phyloP scores from a whole-genome alignment of 2,797 vertebrate genomes.

The Coregonus ussuriensis region DNA sequence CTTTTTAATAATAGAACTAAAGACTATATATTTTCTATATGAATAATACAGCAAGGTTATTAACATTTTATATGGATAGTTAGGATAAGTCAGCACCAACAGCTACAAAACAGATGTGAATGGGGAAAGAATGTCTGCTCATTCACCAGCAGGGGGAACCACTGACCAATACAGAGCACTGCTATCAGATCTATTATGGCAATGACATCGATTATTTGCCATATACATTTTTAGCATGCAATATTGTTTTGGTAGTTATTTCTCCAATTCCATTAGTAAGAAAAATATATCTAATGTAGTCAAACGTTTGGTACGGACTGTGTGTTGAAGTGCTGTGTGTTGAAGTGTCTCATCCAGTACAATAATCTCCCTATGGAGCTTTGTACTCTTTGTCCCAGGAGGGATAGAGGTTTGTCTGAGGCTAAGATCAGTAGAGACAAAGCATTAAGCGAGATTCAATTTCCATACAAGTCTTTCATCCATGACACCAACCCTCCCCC shows the following conservation, averaged over 20 bases:
- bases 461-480: background rate
- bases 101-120: background rate
- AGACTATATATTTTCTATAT: background rate
- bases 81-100: no score
- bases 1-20: background rate
- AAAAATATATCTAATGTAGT: background rate
- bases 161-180: slow-evolving; percentile 40
- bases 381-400: background rate
- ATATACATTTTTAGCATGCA: background rate
- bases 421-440: background rate
- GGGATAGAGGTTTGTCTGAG: background rate
- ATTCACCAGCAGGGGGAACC: slow-evolving; percentile 63
- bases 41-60: background rate
- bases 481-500: background rate
- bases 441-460: background rate
- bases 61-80: no score
- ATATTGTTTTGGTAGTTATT: background rate
- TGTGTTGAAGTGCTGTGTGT: background rate
- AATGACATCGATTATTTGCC: background rate
- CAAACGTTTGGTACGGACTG: background rate
- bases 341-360: background rate
- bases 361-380: background rate
- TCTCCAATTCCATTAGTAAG: background rate
- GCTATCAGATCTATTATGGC: background rate
- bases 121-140: background rate